Evolutionary conservation across 2,797 vertebrate species (phyloP).

Genomic region (Tauraco hartlaubi): DNA sequence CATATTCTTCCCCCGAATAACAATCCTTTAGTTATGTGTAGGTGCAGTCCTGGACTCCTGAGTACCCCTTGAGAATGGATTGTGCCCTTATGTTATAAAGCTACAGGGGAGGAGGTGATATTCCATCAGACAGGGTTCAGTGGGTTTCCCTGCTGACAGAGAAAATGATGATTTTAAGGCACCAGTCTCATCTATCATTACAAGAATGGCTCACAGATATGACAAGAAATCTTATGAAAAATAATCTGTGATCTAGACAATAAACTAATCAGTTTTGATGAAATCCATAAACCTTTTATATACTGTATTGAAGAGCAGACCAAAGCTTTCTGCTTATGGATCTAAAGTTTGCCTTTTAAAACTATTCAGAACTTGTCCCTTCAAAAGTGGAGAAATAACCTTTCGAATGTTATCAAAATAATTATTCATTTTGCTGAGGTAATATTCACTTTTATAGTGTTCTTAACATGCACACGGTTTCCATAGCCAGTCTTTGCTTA

Average conservation of each 20-base stretch:
- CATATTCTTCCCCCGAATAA: background rate
- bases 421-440: conserved; percentile 16
- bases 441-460: background rate
- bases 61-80: background rate
- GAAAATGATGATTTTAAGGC: conserved; percentile 50
- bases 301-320: background rate
- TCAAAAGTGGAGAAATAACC: conserved; percentile 6
- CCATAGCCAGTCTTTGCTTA: conserved; percentile 1
- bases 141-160: conserved; percentile 40
- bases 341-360: background rate
- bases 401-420: conserved; percentile 24
- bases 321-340: background rate
- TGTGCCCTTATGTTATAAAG: background rate
- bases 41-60: background rate
- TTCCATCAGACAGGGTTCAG: conserved; percentile 60
- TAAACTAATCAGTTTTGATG: conserved; percentile 50
- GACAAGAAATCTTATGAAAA: conserved; percentile 62
- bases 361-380: background rate
- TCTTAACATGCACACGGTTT: background rate
- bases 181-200: conserved; percentile 58
- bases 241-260: conserved; percentile 55
- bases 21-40: background rate
- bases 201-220: conserved; percentile 21
- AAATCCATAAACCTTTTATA: conserved; percentile 54
- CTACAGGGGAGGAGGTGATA: conserved; percentile 14